Evolutionary conservation across 2,888 invertebrate species (phyloP).

Genomic region (Creontiades dilutus): DNA sequence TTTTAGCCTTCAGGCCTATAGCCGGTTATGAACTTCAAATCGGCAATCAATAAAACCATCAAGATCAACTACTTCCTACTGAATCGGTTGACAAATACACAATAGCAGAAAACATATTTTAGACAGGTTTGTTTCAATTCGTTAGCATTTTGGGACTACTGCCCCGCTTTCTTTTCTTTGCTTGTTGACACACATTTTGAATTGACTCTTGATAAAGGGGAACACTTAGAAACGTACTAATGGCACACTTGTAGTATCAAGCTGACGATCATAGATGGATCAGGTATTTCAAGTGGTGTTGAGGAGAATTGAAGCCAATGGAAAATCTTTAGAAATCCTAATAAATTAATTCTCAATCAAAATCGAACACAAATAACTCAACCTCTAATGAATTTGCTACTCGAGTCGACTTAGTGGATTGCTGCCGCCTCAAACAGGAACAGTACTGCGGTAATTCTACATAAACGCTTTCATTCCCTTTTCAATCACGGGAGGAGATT

Average conservation of each 20-base stretch:
- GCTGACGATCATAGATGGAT: not conserved
- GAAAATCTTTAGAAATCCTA: not conserved
- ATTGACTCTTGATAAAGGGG: not conserved
- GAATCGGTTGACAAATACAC: not conserved
- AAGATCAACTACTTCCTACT: not conserved
- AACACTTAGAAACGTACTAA: not conserved
- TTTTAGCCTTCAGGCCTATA: not conserved
- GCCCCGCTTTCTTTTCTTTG: too few relatives aligned
- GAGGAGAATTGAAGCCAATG: not conserved
- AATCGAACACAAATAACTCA: too few relatives aligned
- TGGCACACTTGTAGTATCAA: not conserved
- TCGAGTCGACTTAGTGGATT: too few relatives aligned
- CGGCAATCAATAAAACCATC: not conserved
- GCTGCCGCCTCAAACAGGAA: too few relatives aligned
- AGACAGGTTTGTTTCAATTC: not conserved
- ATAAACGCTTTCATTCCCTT: too few relatives aligned
- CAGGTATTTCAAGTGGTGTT: not conserved
- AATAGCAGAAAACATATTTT: not conserved
- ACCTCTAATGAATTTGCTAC: too few relatives aligned
- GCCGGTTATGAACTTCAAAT: not conserved
- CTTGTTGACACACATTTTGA: slow-evolving; percentile 13
- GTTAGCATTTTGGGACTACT: not conserved
- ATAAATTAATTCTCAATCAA: not conserved
- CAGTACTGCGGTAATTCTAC: too few relatives aligned
- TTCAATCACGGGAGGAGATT: too few relatives aligned